Percentiles rank a stretch among this genome's conserved stretches.
These are phyloP conservation scores for Cyanocitta stelleri DNA, from an alignment of 2,113 vertebrate genomes.

Conservation along the genomic window DNA sequence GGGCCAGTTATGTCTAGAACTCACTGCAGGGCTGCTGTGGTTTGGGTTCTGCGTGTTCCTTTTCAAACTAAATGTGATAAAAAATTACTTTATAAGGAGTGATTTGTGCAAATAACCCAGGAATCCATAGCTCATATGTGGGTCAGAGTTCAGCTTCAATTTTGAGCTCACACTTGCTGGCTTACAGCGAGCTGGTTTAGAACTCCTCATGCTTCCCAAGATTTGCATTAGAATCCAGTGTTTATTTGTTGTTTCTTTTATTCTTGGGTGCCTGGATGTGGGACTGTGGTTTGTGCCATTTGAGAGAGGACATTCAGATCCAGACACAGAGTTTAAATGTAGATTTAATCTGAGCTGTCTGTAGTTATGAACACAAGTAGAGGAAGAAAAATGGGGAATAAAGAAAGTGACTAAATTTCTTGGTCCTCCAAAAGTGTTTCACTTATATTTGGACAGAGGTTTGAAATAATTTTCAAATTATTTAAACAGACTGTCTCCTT, in stretches of 20 bases:
- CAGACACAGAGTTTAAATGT: background rate
- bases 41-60: background rate
- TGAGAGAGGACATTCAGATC: background rate
- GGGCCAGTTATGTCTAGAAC: no score
- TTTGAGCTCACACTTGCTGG: background rate
- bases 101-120: background rate
- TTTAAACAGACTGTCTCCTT: background rate
- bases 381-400: background rate
- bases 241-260: rapidly evolving
- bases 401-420: background rate
- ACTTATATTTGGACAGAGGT: background rate
- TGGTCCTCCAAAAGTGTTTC: background rate
- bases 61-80: background rate
- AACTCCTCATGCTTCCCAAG: background rate
- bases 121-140: background rate
- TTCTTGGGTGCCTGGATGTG: background rate
- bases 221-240: background rate
- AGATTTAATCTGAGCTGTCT: background rate
- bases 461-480: background rate
- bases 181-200: background rate
- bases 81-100: background rate
- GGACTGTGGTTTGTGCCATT: background rate
- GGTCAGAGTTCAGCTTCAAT: background rate
- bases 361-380: background rate
- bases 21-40: rapidly evolving